Base-by-base conservation (phyloP, 2,113 vertebrate genomes). In the human region DNA sequence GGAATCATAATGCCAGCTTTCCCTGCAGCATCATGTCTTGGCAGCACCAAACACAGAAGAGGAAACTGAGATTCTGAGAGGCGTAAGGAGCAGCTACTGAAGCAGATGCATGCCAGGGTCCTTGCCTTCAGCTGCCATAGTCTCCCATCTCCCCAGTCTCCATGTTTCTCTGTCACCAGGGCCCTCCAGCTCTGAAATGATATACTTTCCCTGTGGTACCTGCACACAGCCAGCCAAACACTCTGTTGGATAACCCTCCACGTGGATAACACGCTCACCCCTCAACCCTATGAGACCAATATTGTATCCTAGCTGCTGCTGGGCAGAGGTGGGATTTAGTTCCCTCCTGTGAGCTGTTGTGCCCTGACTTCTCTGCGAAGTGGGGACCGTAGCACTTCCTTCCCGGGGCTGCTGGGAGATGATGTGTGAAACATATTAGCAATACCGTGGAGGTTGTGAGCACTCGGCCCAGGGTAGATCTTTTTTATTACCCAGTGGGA, bases 361-460 rank as follows among this genome's bases (percentile, higher is more conserved):
- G 73, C 78, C 82, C 22, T 0, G 0, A 12, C 32, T 1, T 52
- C 84, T 45, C 78, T 38, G 40, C 17, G 8, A 35, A 30, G 32
- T 0, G 16, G 10, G 52, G 6, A 14, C 1, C 7, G 1, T 2
- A 25, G 23, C 45, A 5, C 22, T 7, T n/a, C 35, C 38, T 32
- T 22, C 61, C 4, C 4, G 0, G 25, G 23, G 50, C 82, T 68
- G 8, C 59, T 10, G 38, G 70, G 27, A 43, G 66, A 76, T 14
- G 75, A 2, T 9, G 3, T 1, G n/a, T 7, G 76, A 45, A 13
- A 38, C 25, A 48, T 25, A 0, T 1, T 3, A 10, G 61, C 16
- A 1, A 0, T 2, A 10, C 50, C 0, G 0, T 5, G 14, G 30
- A 48, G 25, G 16, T 2, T 2, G 2, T 76, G 0, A 59, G 68